phyloP scores from a whole-genome alignment of 2,888 invertebrate species.

The Harmothoe impar region DNA sequence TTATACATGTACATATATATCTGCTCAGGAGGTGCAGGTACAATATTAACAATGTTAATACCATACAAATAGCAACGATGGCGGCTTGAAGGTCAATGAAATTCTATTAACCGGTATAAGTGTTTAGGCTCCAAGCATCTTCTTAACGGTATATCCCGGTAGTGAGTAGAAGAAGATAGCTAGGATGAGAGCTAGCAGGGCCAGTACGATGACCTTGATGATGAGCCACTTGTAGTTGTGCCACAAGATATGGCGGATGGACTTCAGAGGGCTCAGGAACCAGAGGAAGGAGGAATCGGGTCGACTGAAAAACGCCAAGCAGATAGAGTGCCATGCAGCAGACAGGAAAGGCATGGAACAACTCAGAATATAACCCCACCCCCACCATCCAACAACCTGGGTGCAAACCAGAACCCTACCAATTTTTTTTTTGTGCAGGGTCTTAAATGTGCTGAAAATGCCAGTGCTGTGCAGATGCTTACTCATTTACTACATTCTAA shows the following conservation, averaged over 20 bases:
- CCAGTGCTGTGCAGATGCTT: too few relatives aligned
- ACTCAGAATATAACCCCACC: not conserved
- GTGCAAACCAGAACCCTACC: not conserved
- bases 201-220: constrained; percentile 88
- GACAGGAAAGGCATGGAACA: not conserved
- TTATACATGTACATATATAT: not conserved
- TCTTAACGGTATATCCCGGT: constrained; percentile 94
- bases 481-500: too few relatives aligned
- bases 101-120: constrained; percentile 54
- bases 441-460: too few relatives aligned
- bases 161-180: constrained; percentile 92
- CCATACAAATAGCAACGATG: not conserved
- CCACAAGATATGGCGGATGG: constrained; percentile 95
- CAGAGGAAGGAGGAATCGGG: constrained; percentile 97
- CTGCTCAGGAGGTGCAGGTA: not conserved
- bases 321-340: constrained; percentile 52
- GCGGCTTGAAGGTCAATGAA: constrained; percentile 39
- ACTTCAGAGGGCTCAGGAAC: constrained; percentile 95
- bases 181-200: constrained; percentile 88
- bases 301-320: constrained; percentile 87
- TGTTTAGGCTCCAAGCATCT: constrained; percentile 87
- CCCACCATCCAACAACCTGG: not conserved
- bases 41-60: not conserved
- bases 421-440: too few relatives aligned
- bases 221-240: constrained; percentile 96